Conservation (phyloP, 2,888 invertebrate genomes). For the Therioaphis trifolii region DNA sequence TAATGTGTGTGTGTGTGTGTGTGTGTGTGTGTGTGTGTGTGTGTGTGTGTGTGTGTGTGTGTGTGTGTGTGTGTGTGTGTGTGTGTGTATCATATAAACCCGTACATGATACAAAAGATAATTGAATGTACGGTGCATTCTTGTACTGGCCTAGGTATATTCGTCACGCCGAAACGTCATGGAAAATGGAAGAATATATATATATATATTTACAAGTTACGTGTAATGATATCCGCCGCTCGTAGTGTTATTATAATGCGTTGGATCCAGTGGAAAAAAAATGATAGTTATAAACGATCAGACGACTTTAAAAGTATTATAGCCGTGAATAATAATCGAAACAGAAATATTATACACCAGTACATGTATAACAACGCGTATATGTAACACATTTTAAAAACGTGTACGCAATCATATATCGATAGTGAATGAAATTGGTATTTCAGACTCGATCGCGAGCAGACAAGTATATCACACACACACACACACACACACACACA, state of each 20-base stretch:
- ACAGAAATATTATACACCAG: no score
- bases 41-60: neutral
- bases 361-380: no score
- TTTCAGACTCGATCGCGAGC: no score
- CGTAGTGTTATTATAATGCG: conserved; percentile 11
- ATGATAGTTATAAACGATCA: conserved; percentile 23
- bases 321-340: neutral
- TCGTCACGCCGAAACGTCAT: conserved; percentile 60
- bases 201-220: neutral
- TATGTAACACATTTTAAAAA: no score
- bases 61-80: neutral
- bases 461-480: no score
- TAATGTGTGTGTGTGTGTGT: neutral
- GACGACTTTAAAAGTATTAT: conserved; percentile 11
- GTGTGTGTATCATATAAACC: neutral
- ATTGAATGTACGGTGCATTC: conserved; percentile 51
- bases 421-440: no score
- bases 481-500: no score
- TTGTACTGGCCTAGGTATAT: conserved; percentile 43
- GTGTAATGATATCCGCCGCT: conserved; percentile 33
- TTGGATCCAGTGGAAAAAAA: neutral
- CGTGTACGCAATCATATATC: no score
- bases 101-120: conserved; percentile 45
- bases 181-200: conserved; percentile 30
- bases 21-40: neutral